Evolutionary conservation across 2,888 invertebrate species (phyloP).

Genomic region (Drosophila multiciliata): DNA sequence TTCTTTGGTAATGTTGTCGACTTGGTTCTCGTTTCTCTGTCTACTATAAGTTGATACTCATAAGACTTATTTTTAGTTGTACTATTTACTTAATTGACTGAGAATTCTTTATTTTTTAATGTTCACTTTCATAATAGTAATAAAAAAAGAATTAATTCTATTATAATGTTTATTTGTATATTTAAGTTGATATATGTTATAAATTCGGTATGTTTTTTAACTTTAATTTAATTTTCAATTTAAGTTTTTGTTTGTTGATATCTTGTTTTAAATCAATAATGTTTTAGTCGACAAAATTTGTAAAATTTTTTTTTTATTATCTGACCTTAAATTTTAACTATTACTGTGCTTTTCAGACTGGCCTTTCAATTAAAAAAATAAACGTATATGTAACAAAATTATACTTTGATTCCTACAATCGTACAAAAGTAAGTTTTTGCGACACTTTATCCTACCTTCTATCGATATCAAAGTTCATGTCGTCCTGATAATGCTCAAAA

Average conservation of each 20-base stretch:
- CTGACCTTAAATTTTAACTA: not conserved
- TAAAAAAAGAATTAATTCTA: not conserved
- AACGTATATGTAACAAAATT: not conserved
- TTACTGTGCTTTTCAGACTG: not conserved
- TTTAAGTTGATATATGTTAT: not conserved
- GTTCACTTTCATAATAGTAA: not conserved
- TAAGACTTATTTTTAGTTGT: not conserved
- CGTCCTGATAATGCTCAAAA: not conserved
- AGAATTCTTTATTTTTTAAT: not conserved
- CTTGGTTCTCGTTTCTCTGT: not conserved
- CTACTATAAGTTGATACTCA: not conserved
- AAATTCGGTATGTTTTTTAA: not conserved
- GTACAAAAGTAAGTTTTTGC: not conserved
- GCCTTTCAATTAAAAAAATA: not conserved
- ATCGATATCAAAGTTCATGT: not conserved
- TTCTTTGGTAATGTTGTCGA: not conserved
- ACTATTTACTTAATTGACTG: not conserved
- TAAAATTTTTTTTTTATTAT: not conserved
- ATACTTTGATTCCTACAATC: not conserved
- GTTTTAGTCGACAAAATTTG: not conserved
- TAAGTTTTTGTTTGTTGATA: not conserved
- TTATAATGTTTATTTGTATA: not conserved
- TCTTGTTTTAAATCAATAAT: not conserved
- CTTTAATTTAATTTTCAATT: not conserved
- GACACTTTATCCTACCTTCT: not conserved